Evolutionary conservation across 2,113 vertebrate genomes (phyloP), one percentile per base, ranked within the genome.

Genomic region (Circaetus gallicus): DNA sequence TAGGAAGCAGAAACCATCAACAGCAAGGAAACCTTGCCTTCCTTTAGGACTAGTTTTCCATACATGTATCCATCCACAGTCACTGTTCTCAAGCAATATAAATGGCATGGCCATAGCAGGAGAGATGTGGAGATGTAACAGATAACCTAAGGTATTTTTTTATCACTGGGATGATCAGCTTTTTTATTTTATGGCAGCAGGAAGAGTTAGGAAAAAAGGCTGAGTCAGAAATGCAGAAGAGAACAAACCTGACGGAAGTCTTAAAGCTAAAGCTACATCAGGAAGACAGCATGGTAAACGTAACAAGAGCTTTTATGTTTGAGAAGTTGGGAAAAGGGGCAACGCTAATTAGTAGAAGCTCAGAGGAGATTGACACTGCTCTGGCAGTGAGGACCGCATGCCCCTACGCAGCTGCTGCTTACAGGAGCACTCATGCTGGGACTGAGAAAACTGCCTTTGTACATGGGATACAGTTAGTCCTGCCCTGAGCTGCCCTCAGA

Each of bases 371-470:
- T 49, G 63, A 55, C 15, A 6, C 19, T 65, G 28, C 43, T 66
- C 32, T 1, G 1, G 14, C 58, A 72, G 21, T 2, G 13, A 72
- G 52, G 77, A 62, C 42, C 1, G 0, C 20, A 11, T n/a, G 61
- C 32, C 38, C 25, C 7, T 63, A 43, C 8, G 22, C 21, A 55
- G 53, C 58, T 78, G 84, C 52, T 78, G 65, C 59, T 82, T 62
- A 56, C 9, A 42, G 47, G 52, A 77, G 28, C 16, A 42, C 34
- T 31, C 7, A 5, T 7, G 13, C 53, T 78, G 34, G 29, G 38
- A 86, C 26, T 49, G 56, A 73, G 32, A 59, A 78, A 80, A 50
- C n/a, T 13, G 24, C 29, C 32, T 73, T 86, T 71, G 56, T 72
- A 61, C 17, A 22, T 5, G 10, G 11, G 13, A 59, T 32, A 69